Conservation (phyloP, 1,140 invertebrate species). For the Papilio polytes region DNA sequence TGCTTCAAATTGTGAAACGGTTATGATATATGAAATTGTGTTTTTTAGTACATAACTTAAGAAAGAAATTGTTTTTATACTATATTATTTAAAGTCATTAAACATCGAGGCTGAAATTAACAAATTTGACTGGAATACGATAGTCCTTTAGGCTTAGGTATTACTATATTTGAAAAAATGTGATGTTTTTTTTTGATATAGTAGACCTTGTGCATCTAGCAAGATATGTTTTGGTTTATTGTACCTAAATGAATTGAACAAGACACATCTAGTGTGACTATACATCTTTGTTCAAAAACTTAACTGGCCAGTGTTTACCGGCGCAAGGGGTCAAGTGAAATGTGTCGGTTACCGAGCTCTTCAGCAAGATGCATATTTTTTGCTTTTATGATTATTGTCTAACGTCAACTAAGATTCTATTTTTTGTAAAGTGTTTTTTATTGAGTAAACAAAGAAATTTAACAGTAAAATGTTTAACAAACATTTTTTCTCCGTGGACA, state of each 20-base stretch:
- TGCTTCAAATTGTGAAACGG: neutral
- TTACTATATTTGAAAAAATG: too few relatives aligned
- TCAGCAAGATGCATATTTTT: neutral
- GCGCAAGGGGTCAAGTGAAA: conserved; percentile 37
- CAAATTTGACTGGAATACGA: too few relatives aligned
- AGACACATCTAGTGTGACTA: neutral
- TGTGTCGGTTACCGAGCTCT: conserved; percentile 33
- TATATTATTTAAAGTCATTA: too few relatives aligned
- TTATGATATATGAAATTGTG: too few relatives aligned
- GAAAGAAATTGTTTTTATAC: too few relatives aligned
- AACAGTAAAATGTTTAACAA: neutral
- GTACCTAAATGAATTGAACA: neutral
- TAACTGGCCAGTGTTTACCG: conserved; percentile 33
- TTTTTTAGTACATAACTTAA: too few relatives aligned
- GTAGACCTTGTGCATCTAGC: too few relatives aligned
- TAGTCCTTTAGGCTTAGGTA: too few relatives aligned
- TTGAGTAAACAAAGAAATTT: neutral
- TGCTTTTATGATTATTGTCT: neutral
- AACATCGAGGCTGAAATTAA: too few relatives aligned
- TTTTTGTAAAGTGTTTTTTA: neutral
- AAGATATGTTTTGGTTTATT: too few relatives aligned
- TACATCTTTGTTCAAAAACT: conserved; percentile 35
- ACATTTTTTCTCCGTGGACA: neutral
- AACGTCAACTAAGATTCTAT: neutral
- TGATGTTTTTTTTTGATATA: too few relatives aligned